Base-by-base conservation (phyloP, 1,140 invertebrate genomes). In the Arion vulgaris region DNA sequence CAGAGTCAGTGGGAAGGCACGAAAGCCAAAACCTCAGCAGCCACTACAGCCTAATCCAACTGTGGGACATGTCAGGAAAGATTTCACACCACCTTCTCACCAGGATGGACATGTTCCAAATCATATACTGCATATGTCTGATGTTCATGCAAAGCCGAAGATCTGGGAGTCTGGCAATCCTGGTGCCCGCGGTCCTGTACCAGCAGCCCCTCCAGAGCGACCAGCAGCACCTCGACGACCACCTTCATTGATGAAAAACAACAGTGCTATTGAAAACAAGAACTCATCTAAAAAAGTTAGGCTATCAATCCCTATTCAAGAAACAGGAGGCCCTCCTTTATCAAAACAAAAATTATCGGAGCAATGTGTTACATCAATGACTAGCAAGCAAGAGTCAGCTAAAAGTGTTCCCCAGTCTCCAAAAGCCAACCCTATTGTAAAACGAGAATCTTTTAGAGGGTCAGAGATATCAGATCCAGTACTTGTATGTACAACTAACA, bases 401-500 rank as follows among this genome's bases (percentile, higher is more conserved):
- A 80, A 71, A 77, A 51, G 28, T 53, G 38, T 66, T 82, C 68
- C 49, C 36, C 23, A 53, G 72, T 69, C 74, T 23, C 53, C 53
- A 32, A 68, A 77, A 53, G 28, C 76, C 51, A 73, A 68, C 53
- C 32, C 72, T 28, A 79, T 82, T 19, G 69, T 84, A 0, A 87
- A 85, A 57, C 49, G 85, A 76, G 71, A 82, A 71, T 83, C 84
- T 19, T 84, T 84, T 68, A 66, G 81, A 28, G 82, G 82, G 1
- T 75, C 86, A 7, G 81, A 85, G 51, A 87, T 87, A 13, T 87
- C 86, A 38, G 81, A 80, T 26, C 86, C 86, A 34, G 81, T 87
- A 19, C 76, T 87, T 13, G 57, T 85, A 11, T 86, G 86, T 53
- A 87, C 85, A 5, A 87, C 86, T 1, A 87, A 86, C 76, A 81